Evolutionary conservation across 2,797 vertebrate genomes (phyloP).

Genomic region (Anableps anableps): DNA sequence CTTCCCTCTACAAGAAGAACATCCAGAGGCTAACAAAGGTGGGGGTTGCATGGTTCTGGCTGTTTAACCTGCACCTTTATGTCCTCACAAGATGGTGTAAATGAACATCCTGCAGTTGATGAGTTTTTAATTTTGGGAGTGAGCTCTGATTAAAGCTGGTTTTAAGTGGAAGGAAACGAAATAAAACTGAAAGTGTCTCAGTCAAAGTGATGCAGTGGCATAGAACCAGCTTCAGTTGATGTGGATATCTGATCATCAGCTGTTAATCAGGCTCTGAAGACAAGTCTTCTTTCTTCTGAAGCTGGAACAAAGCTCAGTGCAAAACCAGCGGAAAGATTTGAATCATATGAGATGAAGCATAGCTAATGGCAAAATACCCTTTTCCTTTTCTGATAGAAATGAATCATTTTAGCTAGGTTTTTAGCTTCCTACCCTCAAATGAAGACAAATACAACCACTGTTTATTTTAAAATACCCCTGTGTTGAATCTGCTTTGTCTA

Average conservation of each 20-base stretch:
- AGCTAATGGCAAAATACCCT: not conserved
- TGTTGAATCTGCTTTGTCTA: not conserved
- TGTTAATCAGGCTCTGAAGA: not conserved
- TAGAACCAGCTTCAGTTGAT: not conserved
- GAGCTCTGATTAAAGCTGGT: not conserved
- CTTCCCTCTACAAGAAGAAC: constrained; percentile 99
- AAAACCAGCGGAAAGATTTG: not conserved
- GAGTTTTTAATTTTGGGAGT: not conserved
- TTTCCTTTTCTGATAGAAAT: not conserved
- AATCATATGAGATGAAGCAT: not conserved
- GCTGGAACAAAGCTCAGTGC: not conserved
- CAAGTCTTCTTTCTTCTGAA: not conserved
- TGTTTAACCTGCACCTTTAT: not conserved
- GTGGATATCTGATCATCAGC: not conserved
- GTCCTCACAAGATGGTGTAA: too few relatives aligned
- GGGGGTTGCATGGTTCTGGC: constrained; percentile 2
- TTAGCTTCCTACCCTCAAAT: not conserved
- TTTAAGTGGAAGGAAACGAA: not conserved
- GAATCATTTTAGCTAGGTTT: not conserved
- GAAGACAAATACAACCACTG: not conserved
- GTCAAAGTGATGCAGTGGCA: not conserved
- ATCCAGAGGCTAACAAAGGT: constrained; percentile 99
- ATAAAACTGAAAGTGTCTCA: not conserved
- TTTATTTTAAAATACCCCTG: not conserved
- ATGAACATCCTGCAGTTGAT: not conserved